Base-by-base conservation (phyloP, 2,113 vertebrate genomes). In the Xenopus borealis region DNA sequence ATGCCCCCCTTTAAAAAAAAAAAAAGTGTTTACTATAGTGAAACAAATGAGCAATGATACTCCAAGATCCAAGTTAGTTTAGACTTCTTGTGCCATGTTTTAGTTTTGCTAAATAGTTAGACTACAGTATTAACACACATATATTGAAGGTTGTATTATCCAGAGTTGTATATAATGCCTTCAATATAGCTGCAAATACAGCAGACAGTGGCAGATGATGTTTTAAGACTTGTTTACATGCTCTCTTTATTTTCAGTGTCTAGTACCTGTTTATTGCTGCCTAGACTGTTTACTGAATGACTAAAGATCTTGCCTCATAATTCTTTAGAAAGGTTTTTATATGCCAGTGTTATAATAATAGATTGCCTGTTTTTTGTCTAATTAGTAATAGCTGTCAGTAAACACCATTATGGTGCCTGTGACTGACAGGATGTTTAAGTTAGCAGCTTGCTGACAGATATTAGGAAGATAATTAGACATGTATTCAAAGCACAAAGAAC, bases 321-420 rank as follows among this genome's bases (percentile, higher is more conserved):
- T 23, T n/a, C 8, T 9, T 12, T 23, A 11, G 58, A 1, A 11
- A 61, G 19, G 20, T 9, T 61, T 20, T 61, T 14, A 61, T 18
- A 61, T 23, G 58, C 58, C 58, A 61, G 18, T 14, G 58, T 23
- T 14, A 61, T 61, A 55, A 55, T 61, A 61, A 61, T 61, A 16
- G 58, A 27, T 27, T 20, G 20, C 20, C 58, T 27, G 20, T 19
- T 61, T n/a, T 61, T 19, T 23, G 58, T 14, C 58, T 61, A 61
- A 27, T 61, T 61, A 61, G 58, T 61, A 61, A 23, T 61, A 61
- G 58, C 20, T 61, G 58, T 7, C 20, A 61, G 20, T 23, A 61
- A 27, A 61, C 58, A 20, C 18, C 19, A 23, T 61, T 61, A 61
- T 61, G 18, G 58, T 61, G 18, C 4, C 18, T 23, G 58, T 61